Conservation (phyloP, 2,888 invertebrate species). For the Acleris emargana region DNA sequence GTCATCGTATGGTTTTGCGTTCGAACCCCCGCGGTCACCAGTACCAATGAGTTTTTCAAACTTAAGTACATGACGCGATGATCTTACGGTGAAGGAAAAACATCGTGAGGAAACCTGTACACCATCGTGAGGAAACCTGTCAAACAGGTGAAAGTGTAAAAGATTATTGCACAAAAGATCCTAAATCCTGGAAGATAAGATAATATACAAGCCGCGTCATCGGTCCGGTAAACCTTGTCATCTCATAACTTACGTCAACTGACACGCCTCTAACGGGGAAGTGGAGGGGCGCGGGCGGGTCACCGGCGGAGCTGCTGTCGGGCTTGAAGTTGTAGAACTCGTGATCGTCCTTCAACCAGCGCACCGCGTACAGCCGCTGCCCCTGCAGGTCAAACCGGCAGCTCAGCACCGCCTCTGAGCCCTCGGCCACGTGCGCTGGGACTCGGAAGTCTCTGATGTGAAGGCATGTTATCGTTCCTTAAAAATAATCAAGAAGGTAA, state of each 20-base stretch:
- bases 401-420: conserved; percentile 88
- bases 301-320: conserved; percentile 75
- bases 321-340: conserved; percentile 94
- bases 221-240: too few relatives aligned
- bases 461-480: conserved; percentile 77
- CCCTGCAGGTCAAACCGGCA: conserved; percentile 91
- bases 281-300: conserved; percentile 85
- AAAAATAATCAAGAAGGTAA: conserved; percentile 28
- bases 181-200: too few relatives aligned
- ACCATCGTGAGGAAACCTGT: too few relatives aligned
- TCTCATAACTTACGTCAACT: conserved; percentile 88
- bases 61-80: too few relatives aligned
- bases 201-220: too few relatives aligned
- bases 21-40: too few relatives aligned
- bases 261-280: conserved; percentile 89
- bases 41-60: too few relatives aligned
- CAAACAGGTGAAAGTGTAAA: too few relatives aligned
- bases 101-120: too few relatives aligned
- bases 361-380: conserved; percentile 92
- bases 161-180: too few relatives aligned
- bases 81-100: too few relatives aligned
- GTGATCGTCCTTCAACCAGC: conserved; percentile 94
- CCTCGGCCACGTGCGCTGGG: conserved; percentile 90
- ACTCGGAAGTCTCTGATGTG: conserved; percentile 90
- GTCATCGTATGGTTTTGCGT: too few relatives aligned